A percentile compares a stretch with the other conserved stretches of the same genome.
Conservation (phyloP, 2,113 vertebrate genomes). For the Trichomycterus rosablanca region DNA sequence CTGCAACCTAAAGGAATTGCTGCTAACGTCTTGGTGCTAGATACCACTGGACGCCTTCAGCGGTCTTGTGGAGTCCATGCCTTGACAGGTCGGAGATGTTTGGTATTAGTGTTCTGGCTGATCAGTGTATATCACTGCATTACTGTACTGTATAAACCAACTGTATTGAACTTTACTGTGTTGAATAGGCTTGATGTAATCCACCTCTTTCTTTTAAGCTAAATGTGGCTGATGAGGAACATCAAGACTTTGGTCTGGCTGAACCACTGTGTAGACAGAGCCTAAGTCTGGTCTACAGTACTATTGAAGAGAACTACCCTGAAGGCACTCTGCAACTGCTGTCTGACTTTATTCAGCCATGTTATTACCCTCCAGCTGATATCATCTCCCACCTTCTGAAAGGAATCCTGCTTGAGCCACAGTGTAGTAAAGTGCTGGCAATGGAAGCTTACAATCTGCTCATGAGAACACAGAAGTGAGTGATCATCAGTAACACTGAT, state of each 20-base stretch:
- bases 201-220: constrained; percentile 16
- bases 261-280: constrained; percentile 73
- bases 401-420: constrained; percentile 71
- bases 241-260: constrained; percentile 39
- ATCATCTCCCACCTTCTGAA: constrained; percentile 74
- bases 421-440: constrained; percentile 59
- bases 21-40: no score
- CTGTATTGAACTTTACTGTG: no score
- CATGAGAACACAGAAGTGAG: constrained; percentile 89
- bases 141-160: no score
- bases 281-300: constrained; percentile 77
- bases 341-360: constrained; percentile 77
- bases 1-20: no score
- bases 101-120: no score
- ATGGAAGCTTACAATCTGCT: constrained; percentile 81
- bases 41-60: no score
- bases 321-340: constrained; percentile 84
- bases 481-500: neutral
- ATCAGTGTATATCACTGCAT: no score
- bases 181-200: no score
- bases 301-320: constrained; percentile 81
- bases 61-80: no score
- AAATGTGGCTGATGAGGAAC: constrained; percentile 40
- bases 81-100: no score
- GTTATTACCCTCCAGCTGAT: constrained; percentile 74